Evolutionary conservation across 2,113 vertebrate species (phyloP).

Genomic region (Protobothrops mucrosquamatus): DNA sequence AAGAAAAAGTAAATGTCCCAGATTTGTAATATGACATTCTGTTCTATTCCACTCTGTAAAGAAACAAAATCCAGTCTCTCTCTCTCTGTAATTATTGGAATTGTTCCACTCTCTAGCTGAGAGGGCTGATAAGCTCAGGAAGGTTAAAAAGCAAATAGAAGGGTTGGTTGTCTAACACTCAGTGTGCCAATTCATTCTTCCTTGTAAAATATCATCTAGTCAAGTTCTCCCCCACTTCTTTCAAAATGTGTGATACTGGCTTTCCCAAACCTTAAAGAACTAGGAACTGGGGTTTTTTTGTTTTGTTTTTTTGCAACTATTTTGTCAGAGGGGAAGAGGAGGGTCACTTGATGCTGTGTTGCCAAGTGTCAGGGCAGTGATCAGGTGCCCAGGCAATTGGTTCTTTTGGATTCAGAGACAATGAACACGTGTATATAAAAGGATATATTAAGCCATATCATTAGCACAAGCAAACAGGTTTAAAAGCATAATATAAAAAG

Average conservation of each 20-base stretch:
- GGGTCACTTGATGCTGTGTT: neutral
- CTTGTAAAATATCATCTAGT: constrained; percentile 8
- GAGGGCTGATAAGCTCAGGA: constrained; percentile 9
- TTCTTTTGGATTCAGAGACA: neutral
- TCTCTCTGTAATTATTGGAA: constrained; percentile 19
- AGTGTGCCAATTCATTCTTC: constrained; percentile 15
- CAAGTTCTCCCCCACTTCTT: neutral
- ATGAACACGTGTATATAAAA: neutral
- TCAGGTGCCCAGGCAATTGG: neutral
- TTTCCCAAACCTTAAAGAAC: neutral
- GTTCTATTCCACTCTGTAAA: constrained; percentile 7
- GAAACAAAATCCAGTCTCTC: constrained; percentile 26
- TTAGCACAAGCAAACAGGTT: neutral
- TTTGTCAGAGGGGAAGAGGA: neutral
- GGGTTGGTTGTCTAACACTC: neutral
- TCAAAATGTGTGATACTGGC: neutral
- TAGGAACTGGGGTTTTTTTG: neutral
- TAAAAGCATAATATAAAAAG: neutral
- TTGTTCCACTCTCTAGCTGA: neutral
- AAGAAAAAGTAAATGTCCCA: constrained; percentile 24
- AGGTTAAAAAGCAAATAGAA: constrained; percentile 28
- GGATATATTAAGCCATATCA: neutral
- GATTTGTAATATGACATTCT: neutral
- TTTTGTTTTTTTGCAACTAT: neutral
- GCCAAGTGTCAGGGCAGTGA: neutral